Base-by-base conservation (phyloP, 2,797 vertebrate species). In the Urosaurus nigricauda region DNA sequence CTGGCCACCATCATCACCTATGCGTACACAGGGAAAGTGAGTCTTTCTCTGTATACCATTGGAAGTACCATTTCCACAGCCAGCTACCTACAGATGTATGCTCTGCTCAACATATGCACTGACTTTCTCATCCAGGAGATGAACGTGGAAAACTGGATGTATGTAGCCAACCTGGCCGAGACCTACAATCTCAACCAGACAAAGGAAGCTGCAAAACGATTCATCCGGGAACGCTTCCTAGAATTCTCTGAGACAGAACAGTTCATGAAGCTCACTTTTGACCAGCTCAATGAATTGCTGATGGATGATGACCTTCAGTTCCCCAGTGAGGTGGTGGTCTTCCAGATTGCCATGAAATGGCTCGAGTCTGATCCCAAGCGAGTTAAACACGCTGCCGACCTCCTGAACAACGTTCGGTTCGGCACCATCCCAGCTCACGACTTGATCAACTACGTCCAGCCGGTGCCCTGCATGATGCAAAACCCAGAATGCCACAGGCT, bases 1-100 rank as follows among this genome's bases (percentile, higher is more conserved):
- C 95, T 98, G 87, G 97, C 97, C 90, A 97, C 98, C 0, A 91
- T 97, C 79, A 97, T 98, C 93, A 97, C 97, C 71, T 98, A 98
- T 0, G 97, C 97, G 90, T 98, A 98, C 89, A 96, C 97, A 24
- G 98, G 98, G 14, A 98, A 97, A 0, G 97, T 98, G 84, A 98
- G 97, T 95, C 97, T 98, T 97, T 98, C 98, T 3, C 97, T 98
- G 17, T 98, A 98, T 96, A 98, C 98, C 94, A 97, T 98, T 35
- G 97, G 98, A 89, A 98, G 98, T 96, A 98, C 97, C 3, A 96
- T 97, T 32, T 97, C 98, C 0, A 97, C 97, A 0, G 98, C 98
- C 73, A 95, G 96, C 90, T 96, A 96, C 70, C 96, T 98, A 90
- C 97, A 97, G 95, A 97, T 98, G 92, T 96, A 95, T 0, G 96